A percentile compares a stretch with the other conserved stretches of the same genome.
Evolutionary conservation across 2,797 vertebrate species (phyloP).

Genomic region (Melanotaenia pygmaea): DNA sequence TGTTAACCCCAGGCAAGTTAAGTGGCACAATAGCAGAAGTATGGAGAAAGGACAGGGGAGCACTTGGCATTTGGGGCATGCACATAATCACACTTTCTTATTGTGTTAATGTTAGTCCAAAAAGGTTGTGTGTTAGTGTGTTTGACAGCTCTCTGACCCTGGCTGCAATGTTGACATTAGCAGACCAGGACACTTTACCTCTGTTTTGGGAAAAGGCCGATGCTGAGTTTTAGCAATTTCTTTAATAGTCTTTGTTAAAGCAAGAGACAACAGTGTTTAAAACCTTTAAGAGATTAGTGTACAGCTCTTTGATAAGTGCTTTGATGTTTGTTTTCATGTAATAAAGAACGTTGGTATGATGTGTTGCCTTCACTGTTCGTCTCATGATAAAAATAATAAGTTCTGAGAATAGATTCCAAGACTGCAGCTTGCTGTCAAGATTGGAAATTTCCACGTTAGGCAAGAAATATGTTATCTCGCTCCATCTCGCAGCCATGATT

Average conservation of each 20-base stretch:
- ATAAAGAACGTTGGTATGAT: not conserved
- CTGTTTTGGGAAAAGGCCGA: constrained; percentile 75
- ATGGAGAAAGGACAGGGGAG: constrained; percentile 38
- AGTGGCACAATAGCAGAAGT: constrained; percentile 32
- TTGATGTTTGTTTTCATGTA: not conserved
- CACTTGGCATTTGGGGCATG: constrained; percentile 68
- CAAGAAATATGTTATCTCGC: not conserved
- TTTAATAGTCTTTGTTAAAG: constrained; percentile 29
- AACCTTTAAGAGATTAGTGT: not conserved
- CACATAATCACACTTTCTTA: constrained; percentile 58
- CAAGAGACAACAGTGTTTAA: not conserved
- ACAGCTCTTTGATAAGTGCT: too few relatives aligned
- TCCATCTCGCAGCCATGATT: constrained; percentile 16
- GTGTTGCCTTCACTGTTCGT: not conserved
- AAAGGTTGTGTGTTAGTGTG: constrained; percentile 77
- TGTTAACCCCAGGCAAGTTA: constrained; percentile 41
- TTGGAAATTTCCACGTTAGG: not conserved
- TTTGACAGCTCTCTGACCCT: constrained; percentile 71
- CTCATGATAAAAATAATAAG: constrained; percentile 4
- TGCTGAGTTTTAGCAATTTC: constrained; percentile 32
- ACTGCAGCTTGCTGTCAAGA: not conserved
- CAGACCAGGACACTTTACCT: constrained; percentile 73
- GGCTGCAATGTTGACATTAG: constrained; percentile 73
- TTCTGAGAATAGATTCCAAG: not conserved
- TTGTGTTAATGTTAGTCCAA: constrained; percentile 53